Evolutionary conservation across 2,113 vertebrate species (phyloP).

Genomic region (Conger conger): DNA sequence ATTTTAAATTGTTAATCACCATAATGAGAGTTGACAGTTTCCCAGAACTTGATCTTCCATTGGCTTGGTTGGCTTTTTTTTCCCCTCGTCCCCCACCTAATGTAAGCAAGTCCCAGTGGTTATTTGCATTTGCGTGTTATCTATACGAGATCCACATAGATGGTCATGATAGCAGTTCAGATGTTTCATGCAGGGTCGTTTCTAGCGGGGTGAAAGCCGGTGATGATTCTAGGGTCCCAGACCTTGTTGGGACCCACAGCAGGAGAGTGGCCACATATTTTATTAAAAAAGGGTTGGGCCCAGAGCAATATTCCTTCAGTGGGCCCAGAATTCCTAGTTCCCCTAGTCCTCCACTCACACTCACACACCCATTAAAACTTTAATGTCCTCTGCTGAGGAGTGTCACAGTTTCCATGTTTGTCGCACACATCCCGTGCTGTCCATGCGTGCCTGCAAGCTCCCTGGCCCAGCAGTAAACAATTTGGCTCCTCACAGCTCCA

Average conservation of each 20-base stretch:
- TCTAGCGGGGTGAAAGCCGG: too few relatives aligned
- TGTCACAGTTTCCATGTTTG: background rate
- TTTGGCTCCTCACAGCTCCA: conserved; percentile 60
- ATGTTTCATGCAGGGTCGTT: too few relatives aligned
- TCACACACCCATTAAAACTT: background rate
- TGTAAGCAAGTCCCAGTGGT: background rate
- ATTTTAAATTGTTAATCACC: background rate
- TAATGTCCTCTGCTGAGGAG: background rate
- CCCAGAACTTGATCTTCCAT: background rate
- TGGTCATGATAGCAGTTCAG: background rate
- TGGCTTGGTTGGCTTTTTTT: background rate
- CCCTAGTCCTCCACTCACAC: background rate
- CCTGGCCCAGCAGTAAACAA: conserved; percentile 54
- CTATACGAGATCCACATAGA: background rate
- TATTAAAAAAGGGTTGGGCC: too few relatives aligned
- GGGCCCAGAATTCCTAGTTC: background rate
- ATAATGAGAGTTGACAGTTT: background rate
- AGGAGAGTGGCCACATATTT: too few relatives aligned
- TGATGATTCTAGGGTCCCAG: too few relatives aligned
- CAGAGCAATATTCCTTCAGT: too few relatives aligned
- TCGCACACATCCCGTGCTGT: conserved; percentile 35
- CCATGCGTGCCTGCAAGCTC: conserved; percentile 47
- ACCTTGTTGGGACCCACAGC: too few relatives aligned
- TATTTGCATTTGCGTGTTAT: background rate
- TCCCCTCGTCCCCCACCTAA: background rate